A percentile compares a stretch with the other conserved stretches of the same genome.
Evolutionary conservation across 37 sponge, comb jelly and placozoan species (phyloP).

Genomic region (Oscarella lobularis): DNA sequence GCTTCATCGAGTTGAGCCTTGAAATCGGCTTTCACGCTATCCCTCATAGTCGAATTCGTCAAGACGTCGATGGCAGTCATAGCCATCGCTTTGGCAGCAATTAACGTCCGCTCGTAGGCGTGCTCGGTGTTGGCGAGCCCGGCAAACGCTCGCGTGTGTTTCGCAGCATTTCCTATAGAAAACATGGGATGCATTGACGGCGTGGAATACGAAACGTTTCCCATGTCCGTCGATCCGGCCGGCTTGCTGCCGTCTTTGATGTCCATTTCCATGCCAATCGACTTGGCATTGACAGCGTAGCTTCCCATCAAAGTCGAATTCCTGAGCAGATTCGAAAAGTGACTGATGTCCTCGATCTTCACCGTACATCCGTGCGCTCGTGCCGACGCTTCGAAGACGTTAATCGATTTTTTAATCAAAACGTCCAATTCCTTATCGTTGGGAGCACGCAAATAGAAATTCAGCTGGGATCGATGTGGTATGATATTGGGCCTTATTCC

Average conservation of each 20-base stretch:
- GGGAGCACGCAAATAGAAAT: conserved; percentile 48
- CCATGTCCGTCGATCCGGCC: conserved; percentile 82
- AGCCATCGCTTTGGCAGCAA: conserved; percentile 67
- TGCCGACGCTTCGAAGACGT: conserved; percentile 58
- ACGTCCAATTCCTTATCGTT: conserved; percentile 24
- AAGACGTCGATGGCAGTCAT: conserved; percentile 52
- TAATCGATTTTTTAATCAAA: conserved; percentile 21
- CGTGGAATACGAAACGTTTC: conserved; percentile 63
- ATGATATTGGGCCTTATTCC: conserved; percentile 74
- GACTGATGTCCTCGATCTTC: conserved; percentile 9
- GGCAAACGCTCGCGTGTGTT: conserved; percentile 61
- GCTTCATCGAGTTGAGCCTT: neutral
- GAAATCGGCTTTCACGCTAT: neutral
- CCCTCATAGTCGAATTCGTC: neutral
- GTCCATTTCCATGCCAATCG: conserved; percentile 8
- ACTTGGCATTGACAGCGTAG: conserved; percentile 24
- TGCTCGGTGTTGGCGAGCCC: conserved; percentile 23
- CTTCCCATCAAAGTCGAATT: conserved; percentile 26
- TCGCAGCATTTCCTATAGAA: conserved; percentile 34
- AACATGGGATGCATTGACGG: conserved; percentile 77
- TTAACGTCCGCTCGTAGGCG: conserved; percentile 33
- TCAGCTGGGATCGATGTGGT: conserved; percentile 34
- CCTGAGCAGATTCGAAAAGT: conserved; percentile 33
- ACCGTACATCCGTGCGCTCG: conserved; percentile 55
- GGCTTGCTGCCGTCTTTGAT: neutral